phyloP scores from a whole-genome alignment of 2,888 invertebrate genomes.

The Acanthosepion esculentum region DNA sequence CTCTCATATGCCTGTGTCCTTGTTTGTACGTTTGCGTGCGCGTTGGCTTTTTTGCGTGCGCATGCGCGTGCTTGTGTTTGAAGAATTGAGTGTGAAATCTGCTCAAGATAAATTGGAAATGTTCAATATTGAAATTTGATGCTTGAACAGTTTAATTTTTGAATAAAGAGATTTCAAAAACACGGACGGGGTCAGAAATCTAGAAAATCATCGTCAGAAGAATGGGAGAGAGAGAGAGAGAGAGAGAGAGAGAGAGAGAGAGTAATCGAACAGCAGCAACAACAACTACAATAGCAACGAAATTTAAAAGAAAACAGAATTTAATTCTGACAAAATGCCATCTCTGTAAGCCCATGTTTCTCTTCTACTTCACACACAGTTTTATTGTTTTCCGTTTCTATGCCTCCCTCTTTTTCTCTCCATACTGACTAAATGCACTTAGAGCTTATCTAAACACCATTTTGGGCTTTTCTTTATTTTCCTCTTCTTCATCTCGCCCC shows the following conservation, averaged over 20 bases:
- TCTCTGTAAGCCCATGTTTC: neutral
- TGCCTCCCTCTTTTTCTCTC: neutral
- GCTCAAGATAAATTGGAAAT: neutral
- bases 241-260: neutral
- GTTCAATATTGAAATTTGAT: neutral
- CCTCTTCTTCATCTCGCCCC: neutral
- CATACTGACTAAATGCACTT: neutral
- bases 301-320: neutral
- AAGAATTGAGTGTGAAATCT: neutral
- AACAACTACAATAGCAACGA: neutral
- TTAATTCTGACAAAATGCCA: neutral
- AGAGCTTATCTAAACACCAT: constrained; percentile 1
- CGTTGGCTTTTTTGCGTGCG: too few species aligned
- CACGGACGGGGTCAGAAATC: neutral
- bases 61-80: neutral
- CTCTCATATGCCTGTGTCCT: too few species aligned
- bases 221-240: too few species aligned
- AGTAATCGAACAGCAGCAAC: neutral
- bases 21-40: too few species aligned
- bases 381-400: neutral
- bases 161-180: neutral
- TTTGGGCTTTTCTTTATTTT: neutral
- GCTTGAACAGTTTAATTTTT: neutral
- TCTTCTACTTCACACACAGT: neutral
- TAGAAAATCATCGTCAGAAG: neutral